phyloP scores from a whole-genome alignment of 2,797 vertebrate species.

The Pipistrellus pipistrellus region DNA sequence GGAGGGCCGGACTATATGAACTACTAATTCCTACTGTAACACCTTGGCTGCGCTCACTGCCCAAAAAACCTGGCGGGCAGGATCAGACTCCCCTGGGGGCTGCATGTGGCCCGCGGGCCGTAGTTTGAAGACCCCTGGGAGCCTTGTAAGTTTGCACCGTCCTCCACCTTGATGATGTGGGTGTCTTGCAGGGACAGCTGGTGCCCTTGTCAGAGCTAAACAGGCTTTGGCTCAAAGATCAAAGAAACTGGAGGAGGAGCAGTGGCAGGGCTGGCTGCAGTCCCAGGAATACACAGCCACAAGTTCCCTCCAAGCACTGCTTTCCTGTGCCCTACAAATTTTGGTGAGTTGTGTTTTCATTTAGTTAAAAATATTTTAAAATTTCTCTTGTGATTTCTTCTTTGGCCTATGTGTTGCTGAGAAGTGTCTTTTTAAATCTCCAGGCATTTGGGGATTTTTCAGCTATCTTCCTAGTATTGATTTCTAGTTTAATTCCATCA shows the following conservation, averaged over 20 bases:
- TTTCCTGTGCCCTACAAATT: neutral
- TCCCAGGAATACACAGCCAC: rapidly evolving
- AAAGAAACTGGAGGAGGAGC: neutral
- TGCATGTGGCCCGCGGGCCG: no score
- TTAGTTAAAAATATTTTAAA: neutral
- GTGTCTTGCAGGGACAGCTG: neutral
- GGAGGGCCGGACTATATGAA: no score
- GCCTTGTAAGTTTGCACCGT: neutral
- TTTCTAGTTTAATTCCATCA: neutral
- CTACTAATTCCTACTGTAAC: no score
- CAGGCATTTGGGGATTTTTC: neutral
- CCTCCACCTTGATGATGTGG: neutral
- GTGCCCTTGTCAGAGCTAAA: neutral
- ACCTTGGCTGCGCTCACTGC: no score
- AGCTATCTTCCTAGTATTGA: neutral
- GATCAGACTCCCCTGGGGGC: no score
- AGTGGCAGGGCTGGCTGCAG: neutral
- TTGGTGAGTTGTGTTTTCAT: neutral
- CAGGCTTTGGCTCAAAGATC: neutral
- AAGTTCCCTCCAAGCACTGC: neutral
- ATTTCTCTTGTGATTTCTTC: constrained; percentile 19
- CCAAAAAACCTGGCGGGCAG: no score
- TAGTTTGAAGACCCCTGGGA: no score
- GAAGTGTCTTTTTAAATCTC: neutral
- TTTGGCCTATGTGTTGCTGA: neutral